A percentile compares a stretch with the other conserved stretches of the same genome.
Evolutionary conservation across 2,888 invertebrate genomes (phyloP).

Genomic region (Cremastinae sp.): DNA sequence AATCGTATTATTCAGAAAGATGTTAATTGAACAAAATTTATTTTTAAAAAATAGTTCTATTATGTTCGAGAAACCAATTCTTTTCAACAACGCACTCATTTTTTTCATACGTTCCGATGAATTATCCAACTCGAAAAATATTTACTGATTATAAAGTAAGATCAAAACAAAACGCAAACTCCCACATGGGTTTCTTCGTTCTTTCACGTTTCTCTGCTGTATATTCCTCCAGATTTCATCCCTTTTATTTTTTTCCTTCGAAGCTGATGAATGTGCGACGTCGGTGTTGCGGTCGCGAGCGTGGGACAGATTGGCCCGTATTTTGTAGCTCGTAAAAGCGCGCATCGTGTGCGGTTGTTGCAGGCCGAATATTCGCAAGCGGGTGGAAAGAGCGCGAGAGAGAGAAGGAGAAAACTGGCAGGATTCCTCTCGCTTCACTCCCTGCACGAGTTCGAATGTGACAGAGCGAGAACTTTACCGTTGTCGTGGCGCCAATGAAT

Average conservation of each 20-base stretch:
- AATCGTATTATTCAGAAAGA: too few relatives aligned
- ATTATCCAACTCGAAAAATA: too few relatives aligned
- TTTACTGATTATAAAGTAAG: background rate
- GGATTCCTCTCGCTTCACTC: slow-evolving; percentile 33
- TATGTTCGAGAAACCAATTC: too few relatives aligned
- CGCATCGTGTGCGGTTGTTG: slow-evolving; percentile 62
- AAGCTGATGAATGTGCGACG: slow-evolving; percentile 68
- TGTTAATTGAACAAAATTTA: background rate
- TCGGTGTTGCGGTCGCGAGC: slow-evolving; percentile 71
- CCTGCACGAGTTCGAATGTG: slow-evolving; percentile 29
- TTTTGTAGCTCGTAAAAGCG: slow-evolving; percentile 77
- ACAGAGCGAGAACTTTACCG: slow-evolving; percentile 33
- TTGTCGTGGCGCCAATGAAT: slow-evolving; percentile 62
- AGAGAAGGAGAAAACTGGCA: slow-evolving; percentile 29
- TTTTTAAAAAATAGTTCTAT: background rate
- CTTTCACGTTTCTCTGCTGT: slow-evolving; percentile 19
- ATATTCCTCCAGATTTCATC: slow-evolving; percentile 18
- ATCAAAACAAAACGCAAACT: background rate
- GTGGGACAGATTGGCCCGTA: slow-evolving; percentile 76
- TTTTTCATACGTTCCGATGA: too few relatives aligned
- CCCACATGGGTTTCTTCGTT: background rate
- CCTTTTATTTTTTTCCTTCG: slow-evolving; percentile 70
- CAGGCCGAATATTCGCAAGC: slow-evolving; percentile 62
- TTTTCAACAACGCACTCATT: too few relatives aligned
- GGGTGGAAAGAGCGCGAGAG: background rate